Evolutionary conservation across 2,797 vertebrate genomes (phyloP), one percentile per base, ranked within the genome.

Genomic region (Bradypodion pumilum): DNA sequence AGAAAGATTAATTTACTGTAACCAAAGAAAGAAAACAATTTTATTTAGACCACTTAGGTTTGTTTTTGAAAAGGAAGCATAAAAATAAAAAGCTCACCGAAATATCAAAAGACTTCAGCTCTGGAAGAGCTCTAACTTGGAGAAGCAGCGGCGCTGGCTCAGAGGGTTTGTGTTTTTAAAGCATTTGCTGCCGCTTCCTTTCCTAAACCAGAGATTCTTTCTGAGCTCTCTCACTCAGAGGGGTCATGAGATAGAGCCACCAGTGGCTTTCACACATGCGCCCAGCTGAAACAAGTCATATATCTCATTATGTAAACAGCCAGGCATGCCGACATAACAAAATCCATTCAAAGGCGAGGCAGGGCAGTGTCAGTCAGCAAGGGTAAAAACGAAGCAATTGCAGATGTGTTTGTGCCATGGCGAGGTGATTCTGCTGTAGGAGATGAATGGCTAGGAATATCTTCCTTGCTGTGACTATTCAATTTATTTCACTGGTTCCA

Each of bases 161-260:
- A 21, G 35, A n/a, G 15, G 5, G 19, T 13, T 46, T 70, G 15
- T 15, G 3, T n/a, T n/a, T n/a, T 83, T n/a, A 56, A 66, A 56
- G 5, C 19, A 40, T 68, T 74, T 76, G 35, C 63, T 42, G 66
- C 42, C 52, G 74, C n/a, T 19, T 70, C 46, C 66, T 23, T 52
- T 70, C 78, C 68, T 66, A 84, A 92, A 84, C 85, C 80, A 75
- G 42, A 69, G 74, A 78, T 86, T 49, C 0, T 82, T 84, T 87
- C 78, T 84, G 87, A 87, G 88, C 1, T 10, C 21, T 10, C 21
- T 1, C 56, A 3, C 1, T 0, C 42, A 40, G 86, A 0, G 1
- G 81, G 85, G 87, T 65, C 12, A 0, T 23, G 68, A 40, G 60
- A 84, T 3, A 0, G 78, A 63, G 13, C 66, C 19, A 0, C 0